These are phyloP conservation scores for Pectinophora gossypiella DNA, from an alignment of 1,140 invertebrate species.

Conservation along the genomic window DNA sequence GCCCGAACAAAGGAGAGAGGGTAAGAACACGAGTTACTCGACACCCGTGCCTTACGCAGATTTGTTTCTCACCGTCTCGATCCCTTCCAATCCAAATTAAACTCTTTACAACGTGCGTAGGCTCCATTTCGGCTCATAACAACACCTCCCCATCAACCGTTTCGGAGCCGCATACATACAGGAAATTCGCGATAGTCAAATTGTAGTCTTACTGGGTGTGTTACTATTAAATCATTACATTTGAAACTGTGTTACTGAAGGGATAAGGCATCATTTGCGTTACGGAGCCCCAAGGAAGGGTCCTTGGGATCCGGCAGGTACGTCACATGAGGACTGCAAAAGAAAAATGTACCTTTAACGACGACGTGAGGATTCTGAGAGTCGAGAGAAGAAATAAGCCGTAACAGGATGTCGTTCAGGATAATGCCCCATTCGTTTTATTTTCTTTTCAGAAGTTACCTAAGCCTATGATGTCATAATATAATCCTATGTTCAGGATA, in stretches of 20 bases:
- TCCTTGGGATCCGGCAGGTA: slow-evolving; percentile 58
- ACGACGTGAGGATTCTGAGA: slow-evolving; percentile 63
- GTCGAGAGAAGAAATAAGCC: slow-evolving; percentile 67
- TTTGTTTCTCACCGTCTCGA: slow-evolving; percentile 67
- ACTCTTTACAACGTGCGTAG: slow-evolving; percentile 32
- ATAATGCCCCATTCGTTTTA: slow-evolving; percentile 64
- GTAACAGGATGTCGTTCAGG: slow-evolving; percentile 70
- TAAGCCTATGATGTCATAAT: not conserved
- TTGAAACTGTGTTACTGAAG: slow-evolving; percentile 62
- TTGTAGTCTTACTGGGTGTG: slow-evolving; percentile 70
- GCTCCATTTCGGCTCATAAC: slow-evolving; percentile 33
- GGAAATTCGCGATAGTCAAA: slow-evolving; percentile 74
- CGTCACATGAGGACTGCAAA: slow-evolving; percentile 64
- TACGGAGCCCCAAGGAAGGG: slow-evolving; percentile 48
- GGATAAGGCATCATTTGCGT: slow-evolving; percentile 66
- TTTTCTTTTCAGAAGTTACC: slow-evolving; percentile 36
- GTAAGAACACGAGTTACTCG: slow-evolving; percentile 75
- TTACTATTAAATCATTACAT: slow-evolving; percentile 70
- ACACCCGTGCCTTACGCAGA: slow-evolving; percentile 73
- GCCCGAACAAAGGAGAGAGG: slow-evolving; percentile 72
- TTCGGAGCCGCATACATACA: slow-evolving; percentile 47
- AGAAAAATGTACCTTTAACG: slow-evolving; percentile 75
- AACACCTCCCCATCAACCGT: slow-evolving; percentile 38
- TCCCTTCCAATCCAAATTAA: slow-evolving; percentile 37
- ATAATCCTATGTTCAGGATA: not conserved